Evolutionary conservation across 2,888 invertebrate genomes (phyloP).

Genomic region (Eupithecia pulchellata): DNA sequence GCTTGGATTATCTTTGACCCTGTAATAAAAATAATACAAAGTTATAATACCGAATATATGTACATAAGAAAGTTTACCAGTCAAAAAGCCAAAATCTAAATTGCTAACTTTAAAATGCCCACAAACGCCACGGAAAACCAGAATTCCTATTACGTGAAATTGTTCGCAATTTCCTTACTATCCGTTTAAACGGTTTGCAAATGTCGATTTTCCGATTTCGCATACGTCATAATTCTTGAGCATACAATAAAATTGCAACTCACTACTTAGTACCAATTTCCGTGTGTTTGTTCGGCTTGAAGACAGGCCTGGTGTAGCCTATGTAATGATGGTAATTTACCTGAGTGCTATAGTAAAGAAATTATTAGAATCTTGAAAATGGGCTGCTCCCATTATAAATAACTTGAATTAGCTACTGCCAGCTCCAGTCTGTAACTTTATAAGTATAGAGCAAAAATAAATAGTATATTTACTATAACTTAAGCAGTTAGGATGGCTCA

Average conservation of each 20-base stretch:
- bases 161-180: conserved; percentile 80
- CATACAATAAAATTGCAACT: conserved; percentile 83
- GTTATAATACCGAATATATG: background rate
- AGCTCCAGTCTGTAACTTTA: no score
- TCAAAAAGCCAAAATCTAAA: conserved; percentile 3
- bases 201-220: conserved; percentile 81
- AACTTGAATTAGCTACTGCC: background rate
- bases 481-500: no score
- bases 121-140: conserved; percentile 46
- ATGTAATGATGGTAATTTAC: conserved; percentile 42
- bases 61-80: background rate
- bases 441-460: no score
- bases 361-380: conserved; percentile 1
- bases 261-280: conserved; percentile 72
- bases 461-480: no score
- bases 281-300: conserved; percentile 63
- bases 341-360: conserved; percentile 24
- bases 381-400: background rate
- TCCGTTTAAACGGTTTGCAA: conserved; percentile 81
- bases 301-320: conserved; percentile 45
- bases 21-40: background rate
- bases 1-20: no score
- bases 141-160: conserved; percentile 79
- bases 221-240: conserved; percentile 83
- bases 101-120: conserved; percentile 21